Evolutionary conservation across 2,888 invertebrate genomes (phyloP), one percentile per base, ranked within the genome.

Genomic region (Metalampra italica): DNA sequence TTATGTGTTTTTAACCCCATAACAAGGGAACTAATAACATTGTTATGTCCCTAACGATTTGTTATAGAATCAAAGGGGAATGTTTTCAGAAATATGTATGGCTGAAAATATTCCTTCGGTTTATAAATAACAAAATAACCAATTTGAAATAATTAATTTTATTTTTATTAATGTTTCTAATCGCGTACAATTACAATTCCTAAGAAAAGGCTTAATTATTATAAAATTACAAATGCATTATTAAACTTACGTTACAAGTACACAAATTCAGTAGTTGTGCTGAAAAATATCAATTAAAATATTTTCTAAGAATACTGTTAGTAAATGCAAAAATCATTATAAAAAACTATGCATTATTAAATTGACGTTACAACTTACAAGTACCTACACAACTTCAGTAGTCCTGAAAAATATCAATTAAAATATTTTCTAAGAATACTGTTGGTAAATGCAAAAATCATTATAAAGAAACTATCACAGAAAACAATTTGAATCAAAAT

Each of bases 1-100:
- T 54, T 55, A 54, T 74, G 72, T 81, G 75, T 82, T 68, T 39
- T 78, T 82, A 83, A 82, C 78, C 73, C 66, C 69, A 64, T 80
- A 79, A 78, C 71, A 63, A 53, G 67, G 78, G 75, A 67, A 66
- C 62, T 76, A 69, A 71, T 64, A 49, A n/a, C n/a, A n/a, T 48
- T 69, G 66, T 67, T 62, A 62, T 68, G 71, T 78, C 65, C 61
- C 65, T 60, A 63, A 71, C 45, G 38, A 11, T 29, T 36, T 12
- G 15, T 7, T 36, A 32, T 13, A 44, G 41, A 43, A 29, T 15
- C 4, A 22, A 22, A 65, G 68, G 54, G 59, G 60, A 68, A 57
- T 66, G 62, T 63, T 63, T 63, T 64, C 55, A 42, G 7, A 36
- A 41, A 46, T 48, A 46, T 13, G 7, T 12, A 9, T 32, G 8